A percentile compares a stretch with the other conserved stretches of the same genome.
phyloP scores from a whole-genome alignment of 37 sponge, comb jelly and placozoan genomes.

The Aplysina aerophoba region DNA sequence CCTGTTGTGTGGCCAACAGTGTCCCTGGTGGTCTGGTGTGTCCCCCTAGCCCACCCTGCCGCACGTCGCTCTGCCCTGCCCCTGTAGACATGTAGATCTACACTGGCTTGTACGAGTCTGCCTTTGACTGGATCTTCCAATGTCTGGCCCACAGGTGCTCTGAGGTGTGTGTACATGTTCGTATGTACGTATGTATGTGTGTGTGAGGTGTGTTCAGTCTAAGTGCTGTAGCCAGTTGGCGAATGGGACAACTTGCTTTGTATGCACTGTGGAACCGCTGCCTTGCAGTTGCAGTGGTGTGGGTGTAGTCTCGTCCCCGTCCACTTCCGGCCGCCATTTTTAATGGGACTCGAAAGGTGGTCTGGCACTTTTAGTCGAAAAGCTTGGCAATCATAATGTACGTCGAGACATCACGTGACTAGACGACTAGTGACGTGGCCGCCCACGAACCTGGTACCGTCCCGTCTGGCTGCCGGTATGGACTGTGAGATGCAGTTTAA shows the following conservation, averaged over 20 bases:
- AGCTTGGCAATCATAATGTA: too few species aligned
- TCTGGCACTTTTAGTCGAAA: too few species aligned
- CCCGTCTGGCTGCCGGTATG: too few species aligned
- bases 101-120: constrained; percentile 74
- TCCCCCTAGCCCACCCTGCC: not conserved
- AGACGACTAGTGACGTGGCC: too few species aligned
- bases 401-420: too few species aligned
- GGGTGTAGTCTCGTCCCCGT: too few species aligned
- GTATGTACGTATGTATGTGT: not conserved
- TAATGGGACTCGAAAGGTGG: too few species aligned
- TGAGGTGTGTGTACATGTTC: constrained; percentile 51
- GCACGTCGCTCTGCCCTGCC: not conserved
- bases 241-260: too few species aligned
- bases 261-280: too few species aligned
- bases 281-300: not conserved
- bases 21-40: not conserved
- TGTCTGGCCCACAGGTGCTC: constrained; percentile 78
- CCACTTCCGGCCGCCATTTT: too few species aligned
- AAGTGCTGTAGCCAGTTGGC: not conserved
- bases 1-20: not conserved
- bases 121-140: constrained; percentile 95
- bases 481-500: too few species aligned
- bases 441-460: too few species aligned
- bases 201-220: not conserved
- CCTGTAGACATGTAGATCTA: constrained; percentile 61